These are phyloP conservation scores for Oenanthe melanoleuca DNA, from an alignment of 2,113 vertebrate species.

Conservation along the genomic window DNA sequence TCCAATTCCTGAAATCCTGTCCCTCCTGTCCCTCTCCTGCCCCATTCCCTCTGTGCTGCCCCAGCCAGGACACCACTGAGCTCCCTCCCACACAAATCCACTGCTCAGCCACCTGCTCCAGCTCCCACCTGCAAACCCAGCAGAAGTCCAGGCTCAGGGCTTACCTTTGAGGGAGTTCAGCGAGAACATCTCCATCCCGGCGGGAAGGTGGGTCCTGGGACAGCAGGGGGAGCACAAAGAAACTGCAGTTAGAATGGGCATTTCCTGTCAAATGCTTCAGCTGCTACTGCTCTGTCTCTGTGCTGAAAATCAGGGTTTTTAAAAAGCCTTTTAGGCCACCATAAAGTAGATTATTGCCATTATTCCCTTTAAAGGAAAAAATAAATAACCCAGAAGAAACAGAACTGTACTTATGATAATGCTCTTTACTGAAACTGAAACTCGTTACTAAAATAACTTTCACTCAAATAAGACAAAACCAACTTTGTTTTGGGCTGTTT, in stretches of 20 bases:
- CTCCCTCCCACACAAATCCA: neutral
- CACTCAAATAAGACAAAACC: neutral
- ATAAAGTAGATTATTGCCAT: neutral
- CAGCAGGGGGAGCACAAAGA: neutral
- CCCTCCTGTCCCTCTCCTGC: neutral
- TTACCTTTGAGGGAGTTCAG: constrained; percentile 82
- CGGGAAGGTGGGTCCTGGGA: constrained; percentile 59
- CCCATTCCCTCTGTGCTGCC: neutral
- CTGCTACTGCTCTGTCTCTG: neutral
- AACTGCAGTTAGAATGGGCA: neutral
- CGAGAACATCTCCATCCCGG: constrained; percentile 80
- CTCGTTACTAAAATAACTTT: neutral
- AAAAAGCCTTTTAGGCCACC: neutral
- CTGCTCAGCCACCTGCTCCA: neutral
- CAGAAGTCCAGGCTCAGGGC: rapidly evolving
- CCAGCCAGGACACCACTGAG: neutral
- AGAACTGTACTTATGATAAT: rapidly evolving
- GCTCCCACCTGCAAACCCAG: neutral
- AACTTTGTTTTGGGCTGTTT: neutral
- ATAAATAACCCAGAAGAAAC: neutral
- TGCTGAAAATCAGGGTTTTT: rapidly evolving
- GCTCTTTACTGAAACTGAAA: neutral
- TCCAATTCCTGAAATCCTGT: neutral
- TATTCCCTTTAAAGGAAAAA: neutral
- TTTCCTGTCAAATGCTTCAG: neutral